A percentile compares a stretch with the other conserved stretches of the same genome.
Evolutionary conservation across 2,888 invertebrate species (phyloP).

Genomic region (Acleris literana): DNA sequence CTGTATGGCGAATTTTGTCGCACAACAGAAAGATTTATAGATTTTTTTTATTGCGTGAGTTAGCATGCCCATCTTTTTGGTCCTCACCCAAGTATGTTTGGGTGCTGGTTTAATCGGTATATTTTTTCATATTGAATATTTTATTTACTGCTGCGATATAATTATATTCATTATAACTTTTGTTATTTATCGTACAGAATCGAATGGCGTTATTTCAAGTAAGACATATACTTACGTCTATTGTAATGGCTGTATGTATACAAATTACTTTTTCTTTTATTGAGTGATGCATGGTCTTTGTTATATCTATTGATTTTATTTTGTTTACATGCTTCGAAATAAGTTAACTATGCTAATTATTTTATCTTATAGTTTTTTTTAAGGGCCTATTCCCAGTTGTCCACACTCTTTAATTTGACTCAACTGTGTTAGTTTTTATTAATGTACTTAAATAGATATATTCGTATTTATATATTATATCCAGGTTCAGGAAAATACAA

Average conservation of each 20-base stretch:
- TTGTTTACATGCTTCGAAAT: constrained; percentile 16
- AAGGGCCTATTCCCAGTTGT: too few species aligned
- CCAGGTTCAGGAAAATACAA: too few species aligned
- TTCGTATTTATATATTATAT: too few species aligned
- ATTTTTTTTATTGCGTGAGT: too few species aligned
- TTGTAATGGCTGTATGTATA: constrained; percentile 80
- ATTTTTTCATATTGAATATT: constrained; percentile 16
- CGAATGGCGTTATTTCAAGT: constrained; percentile 76
- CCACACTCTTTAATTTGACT: too few species aligned
- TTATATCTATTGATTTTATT: constrained; percentile 33
- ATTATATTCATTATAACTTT: constrained; percentile 38
- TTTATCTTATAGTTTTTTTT: background rate
- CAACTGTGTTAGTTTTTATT: too few species aligned
- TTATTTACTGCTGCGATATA: constrained; percentile 36
- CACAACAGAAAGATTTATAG: too few species aligned
- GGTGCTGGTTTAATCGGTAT: constrained; percentile 6
- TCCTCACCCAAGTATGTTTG: background rate
- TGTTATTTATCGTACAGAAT: constrained; percentile 67
- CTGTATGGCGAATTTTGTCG: too few species aligned
- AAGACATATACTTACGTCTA: constrained; percentile 77
- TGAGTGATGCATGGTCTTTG: constrained; percentile 53
- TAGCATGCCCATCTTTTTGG: too few species aligned
- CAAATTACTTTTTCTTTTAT: constrained; percentile 52
- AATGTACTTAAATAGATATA: too few species aligned
- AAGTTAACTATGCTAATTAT: background rate